Percentiles rank a stretch among this genome's conserved stretches.
These are phyloP conservation scores for Peromyscus polionotus DNA, from an alignment of 2,113 vertebrate genomes.

Conservation along the genomic window DNA sequence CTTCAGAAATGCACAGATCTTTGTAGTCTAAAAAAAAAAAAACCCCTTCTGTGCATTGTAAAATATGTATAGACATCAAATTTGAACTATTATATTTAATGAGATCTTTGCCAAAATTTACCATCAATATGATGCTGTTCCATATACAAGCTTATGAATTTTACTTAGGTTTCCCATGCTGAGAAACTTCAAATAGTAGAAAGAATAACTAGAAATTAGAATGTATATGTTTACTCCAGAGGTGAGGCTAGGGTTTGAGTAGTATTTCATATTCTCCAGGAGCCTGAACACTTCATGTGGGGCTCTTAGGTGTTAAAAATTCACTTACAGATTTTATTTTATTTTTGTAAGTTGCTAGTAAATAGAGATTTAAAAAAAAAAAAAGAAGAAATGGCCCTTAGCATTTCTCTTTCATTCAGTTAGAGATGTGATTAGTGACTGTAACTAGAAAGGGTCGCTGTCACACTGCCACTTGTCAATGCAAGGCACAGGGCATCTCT, in stretches of 20 bases:
- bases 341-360: constrained; percentile 30
- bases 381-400: constrained; percentile 1
- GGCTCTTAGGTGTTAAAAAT: not conserved
- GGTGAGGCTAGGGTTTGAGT: not conserved
- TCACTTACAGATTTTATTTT: constrained; percentile 37
- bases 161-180: not conserved
- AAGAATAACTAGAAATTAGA: constrained; percentile 19
- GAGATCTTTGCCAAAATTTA: constrained; percentile 39
- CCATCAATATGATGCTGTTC: constrained; percentile 16
- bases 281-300: not conserved
- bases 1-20: not conserved
- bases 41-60: not conserved
- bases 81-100: not conserved
- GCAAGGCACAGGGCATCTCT: not conserved
- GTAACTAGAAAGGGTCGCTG: constrained; percentile 34
- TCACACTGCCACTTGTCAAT: constrained; percentile 19
- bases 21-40: not conserved
- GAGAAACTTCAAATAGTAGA: not conserved
- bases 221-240: not conserved
- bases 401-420: constrained; percentile 26
- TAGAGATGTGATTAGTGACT: constrained; percentile 34
- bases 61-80: not conserved
- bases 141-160: not conserved
- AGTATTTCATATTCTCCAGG: not conserved
- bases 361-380: not conserved